Percentiles rank a stretch among this genome's conserved stretches.
Evolutionary conservation across 2,888 invertebrate genomes (phyloP).

Genomic region (Venusia cambrica): DNA sequence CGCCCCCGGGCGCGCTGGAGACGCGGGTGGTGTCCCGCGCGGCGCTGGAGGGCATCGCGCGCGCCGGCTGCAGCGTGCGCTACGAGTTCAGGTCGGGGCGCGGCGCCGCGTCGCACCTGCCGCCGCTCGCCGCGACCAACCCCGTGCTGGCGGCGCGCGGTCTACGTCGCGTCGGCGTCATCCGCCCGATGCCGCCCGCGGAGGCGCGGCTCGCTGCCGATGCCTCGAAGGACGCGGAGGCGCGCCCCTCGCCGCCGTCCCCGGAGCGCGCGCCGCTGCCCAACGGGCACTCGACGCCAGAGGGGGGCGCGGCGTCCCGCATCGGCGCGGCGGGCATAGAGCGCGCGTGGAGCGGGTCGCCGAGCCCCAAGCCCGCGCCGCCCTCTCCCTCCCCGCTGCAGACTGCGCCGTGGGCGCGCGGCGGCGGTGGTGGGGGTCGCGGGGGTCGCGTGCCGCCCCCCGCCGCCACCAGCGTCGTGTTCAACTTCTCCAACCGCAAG

Average conservation of each 20-base stretch:
- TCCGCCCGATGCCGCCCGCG: conserved; percentile 73
- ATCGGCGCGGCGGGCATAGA: conserved; percentile 57
- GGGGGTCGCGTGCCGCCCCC: conserved; percentile 44
- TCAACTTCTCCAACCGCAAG: conserved; percentile 92
- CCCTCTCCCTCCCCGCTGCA: conserved; percentile 21
- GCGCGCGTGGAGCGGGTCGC: conserved; percentile 59
- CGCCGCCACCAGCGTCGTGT: conserved; percentile 88
- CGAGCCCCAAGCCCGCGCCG: conserved; percentile 22
- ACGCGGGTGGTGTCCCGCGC: conserved; percentile 75
- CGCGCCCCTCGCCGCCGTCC: conserved; percentile 37
- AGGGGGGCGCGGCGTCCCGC: conserved; percentile 52
- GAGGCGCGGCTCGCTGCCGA: conserved; percentile 27
- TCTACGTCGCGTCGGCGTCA: conserved; percentile 77
- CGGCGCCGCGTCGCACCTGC: conserved; percentile 55
- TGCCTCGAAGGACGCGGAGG: conserved; percentile 34
- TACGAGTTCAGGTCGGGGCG: conserved; percentile 74
- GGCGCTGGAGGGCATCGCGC: conserved; percentile 84
- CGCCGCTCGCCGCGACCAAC: conserved; percentile 63
- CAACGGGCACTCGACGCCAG: conserved; percentile 62
- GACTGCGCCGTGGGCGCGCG: conserved; percentile 31
- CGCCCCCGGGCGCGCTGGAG: conserved; percentile 44
- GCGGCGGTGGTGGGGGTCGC: too few relatives aligned
- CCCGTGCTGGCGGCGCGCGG: conserved; percentile 57
- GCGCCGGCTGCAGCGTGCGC: conserved; percentile 84
- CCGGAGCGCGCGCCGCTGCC: conserved; percentile 40